phyloP scores from a whole-genome alignment of 2,113 vertebrate species.

The Paracanthobrama guichenoti region DNA sequence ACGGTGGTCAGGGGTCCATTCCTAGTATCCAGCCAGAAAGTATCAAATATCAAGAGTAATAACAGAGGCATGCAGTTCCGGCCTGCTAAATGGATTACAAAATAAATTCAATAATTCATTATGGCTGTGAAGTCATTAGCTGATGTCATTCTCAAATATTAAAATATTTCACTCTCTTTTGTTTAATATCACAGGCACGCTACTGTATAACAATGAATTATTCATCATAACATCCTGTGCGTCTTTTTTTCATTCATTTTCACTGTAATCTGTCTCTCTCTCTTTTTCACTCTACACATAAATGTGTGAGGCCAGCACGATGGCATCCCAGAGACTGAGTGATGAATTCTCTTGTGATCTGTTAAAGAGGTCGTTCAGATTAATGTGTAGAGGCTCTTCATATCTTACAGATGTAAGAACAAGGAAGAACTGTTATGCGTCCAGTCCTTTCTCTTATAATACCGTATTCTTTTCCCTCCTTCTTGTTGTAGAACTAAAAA shows the following conservation, averaged over 20 bases:
- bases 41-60: conserved; percentile 56
- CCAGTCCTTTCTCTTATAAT: neutral
- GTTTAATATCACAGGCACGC: conserved; percentile 35
- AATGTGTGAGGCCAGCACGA: conserved; percentile 2
- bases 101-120: conserved; percentile 51
- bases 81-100: conserved; percentile 42
- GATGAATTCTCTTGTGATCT: conserved; percentile 20
- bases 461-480: neutral
- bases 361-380: conserved; percentile 20
- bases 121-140: conserved; percentile 49
- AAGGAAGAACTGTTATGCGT: neutral
- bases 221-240: conserved; percentile 42
- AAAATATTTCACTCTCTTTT: conserved; percentile 31
- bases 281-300: neutral
- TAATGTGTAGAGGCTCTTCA: conserved; percentile 22
- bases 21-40: conserved; percentile 15
- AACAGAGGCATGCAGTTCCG: conserved; percentile 20
- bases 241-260: conserved; percentile 8
- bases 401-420: neutral
- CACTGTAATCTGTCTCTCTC: conserved; percentile 20
- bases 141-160: conserved; percentile 55
- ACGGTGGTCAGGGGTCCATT: conserved; percentile 27
- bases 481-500: neutral
- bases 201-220: conserved; percentile 56
- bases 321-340: neutral